A percentile compares a stretch with the other conserved stretches of the same genome.
phyloP scores from a whole-genome alignment of 1,140 invertebrate species.

The Batillaria attramentaria region DNA sequence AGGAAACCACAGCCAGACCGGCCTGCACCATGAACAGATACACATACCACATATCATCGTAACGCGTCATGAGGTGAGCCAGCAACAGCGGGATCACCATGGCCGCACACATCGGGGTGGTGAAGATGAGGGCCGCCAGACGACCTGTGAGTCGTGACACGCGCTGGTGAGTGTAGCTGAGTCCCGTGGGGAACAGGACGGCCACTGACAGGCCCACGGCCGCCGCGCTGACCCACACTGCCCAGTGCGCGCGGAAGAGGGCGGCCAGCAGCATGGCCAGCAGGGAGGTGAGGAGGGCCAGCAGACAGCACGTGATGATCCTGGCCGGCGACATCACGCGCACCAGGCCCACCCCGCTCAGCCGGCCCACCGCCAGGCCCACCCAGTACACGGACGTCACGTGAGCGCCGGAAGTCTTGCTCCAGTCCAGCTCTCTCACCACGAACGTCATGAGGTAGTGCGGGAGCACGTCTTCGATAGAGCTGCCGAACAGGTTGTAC shows the following conservation, averaged over 20 bases:
- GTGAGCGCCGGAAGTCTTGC: background rate
- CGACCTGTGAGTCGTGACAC: background rate
- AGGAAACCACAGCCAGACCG: background rate
- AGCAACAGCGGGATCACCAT: background rate
- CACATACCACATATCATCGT: background rate
- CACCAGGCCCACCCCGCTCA: slow-evolving; percentile 5
- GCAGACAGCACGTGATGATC: background rate
- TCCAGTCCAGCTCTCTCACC: slow-evolving; percentile 17
- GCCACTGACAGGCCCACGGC: slow-evolving; percentile 4
- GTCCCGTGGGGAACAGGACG: slow-evolving; percentile 12
- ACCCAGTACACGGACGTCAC: slow-evolving; percentile 13
- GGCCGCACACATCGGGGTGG: background rate
- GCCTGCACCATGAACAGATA: background rate
- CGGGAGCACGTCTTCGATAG: slow-evolving; percentile 1
- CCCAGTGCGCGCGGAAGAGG: background rate
- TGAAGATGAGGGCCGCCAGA: background rate
- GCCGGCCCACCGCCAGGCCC: background rate
- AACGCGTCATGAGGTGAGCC: background rate
- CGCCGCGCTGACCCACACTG: background rate
- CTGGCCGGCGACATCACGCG: background rate
- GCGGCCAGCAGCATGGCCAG: background rate
- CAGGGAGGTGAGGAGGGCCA: background rate
- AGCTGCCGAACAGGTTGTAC: background rate
- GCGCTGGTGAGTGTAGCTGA: background rate
- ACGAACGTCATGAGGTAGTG: slow-evolving; percentile 23